Evolutionary conservation across 2,113 vertebrate species (phyloP), one percentile per base, ranked within the genome.

Genomic region (Nycticebus coucang): DNA sequence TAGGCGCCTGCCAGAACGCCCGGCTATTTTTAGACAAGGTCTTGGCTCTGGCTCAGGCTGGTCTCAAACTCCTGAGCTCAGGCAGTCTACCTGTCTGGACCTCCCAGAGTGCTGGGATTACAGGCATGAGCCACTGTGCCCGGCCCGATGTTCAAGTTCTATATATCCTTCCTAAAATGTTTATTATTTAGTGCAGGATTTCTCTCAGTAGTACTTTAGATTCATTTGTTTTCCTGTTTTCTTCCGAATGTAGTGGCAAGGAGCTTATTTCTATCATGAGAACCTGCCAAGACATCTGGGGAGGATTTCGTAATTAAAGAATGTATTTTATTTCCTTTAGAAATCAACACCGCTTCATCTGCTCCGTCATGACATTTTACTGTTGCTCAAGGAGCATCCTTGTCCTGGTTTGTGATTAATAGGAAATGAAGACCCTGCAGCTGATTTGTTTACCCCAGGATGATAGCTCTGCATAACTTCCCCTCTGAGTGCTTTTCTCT

Each of bases 301-400:
- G 62, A 93, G 50, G 41, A 30, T 83, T 96, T 80, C 85, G 50
- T 82, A 94, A 86, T 93, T 92, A 79, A 95, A 89, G 80, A 91
- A 94, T 87, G 59, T 72, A 64, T 92, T 96, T 91, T 91, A 45
- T 92, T 93, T 96, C 78, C 87, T 95, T 95, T 11, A n/a, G 79
- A 41, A 93, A 85, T 71, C 74, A 30, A 22, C 59, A 87, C 72
- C 22, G 37, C 77, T 98, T 68, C 69, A 14, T 95, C 69, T 87
- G 82, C 95, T 82, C 93, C 69, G 83, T 84, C 71, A 17, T 72
- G 91, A 94, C 41, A 68, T 41, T 96, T 95, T 69, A 33, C 71
- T 89, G 37, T 69, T 91, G 64, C 85, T 72, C 59, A 84, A n/a
- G 80, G 50, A 69, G 50, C 59, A 19, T 5, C 35, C 57, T 37